Percentiles rank a stretch among this genome's conserved stretches.
These are phyloP conservation scores for Cancer borealis DNA, from an alignment of 2,888 invertebrate species.

Conservation along the genomic window DNA sequence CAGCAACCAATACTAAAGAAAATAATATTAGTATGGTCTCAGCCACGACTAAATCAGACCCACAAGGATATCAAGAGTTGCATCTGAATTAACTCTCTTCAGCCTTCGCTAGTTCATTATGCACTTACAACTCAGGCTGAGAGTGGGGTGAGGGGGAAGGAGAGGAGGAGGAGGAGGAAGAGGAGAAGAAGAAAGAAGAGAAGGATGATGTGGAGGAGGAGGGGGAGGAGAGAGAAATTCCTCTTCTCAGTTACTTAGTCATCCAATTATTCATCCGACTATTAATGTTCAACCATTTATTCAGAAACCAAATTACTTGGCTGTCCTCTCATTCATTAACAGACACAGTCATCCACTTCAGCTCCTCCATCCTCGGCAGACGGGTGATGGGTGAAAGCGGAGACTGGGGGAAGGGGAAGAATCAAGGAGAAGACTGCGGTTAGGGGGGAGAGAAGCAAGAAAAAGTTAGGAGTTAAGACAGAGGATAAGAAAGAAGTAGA, in stretches of 20 bases:
- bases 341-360: background rate
- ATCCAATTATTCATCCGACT: constrained; percentile 6
- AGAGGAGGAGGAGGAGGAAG: constrained; percentile 18
- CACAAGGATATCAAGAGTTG: background rate
- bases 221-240: background rate
- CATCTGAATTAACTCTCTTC: constrained; percentile 33
- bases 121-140: background rate
- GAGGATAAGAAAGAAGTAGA: background rate
- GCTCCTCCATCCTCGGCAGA: background rate
- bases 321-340: constrained; percentile 24
- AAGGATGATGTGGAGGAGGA: background rate
- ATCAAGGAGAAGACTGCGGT: background rate
- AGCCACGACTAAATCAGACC: background rate
- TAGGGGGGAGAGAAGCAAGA: background rate
- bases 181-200: background rate
- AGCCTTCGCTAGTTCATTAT: constrained; percentile 1
- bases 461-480: background rate
- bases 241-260: constrained; percentile 16
- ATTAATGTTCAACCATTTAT: constrained; percentile 16
- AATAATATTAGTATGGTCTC: constrained; percentile 22
- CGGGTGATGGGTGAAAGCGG: background rate
- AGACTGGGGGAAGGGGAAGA: background rate
- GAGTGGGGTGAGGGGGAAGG: background rate
- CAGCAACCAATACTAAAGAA: background rate
- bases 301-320: constrained; percentile 6